Conservation (phyloP, 2,113 vertebrate species). For the Microcebus griseorufus region DNA sequence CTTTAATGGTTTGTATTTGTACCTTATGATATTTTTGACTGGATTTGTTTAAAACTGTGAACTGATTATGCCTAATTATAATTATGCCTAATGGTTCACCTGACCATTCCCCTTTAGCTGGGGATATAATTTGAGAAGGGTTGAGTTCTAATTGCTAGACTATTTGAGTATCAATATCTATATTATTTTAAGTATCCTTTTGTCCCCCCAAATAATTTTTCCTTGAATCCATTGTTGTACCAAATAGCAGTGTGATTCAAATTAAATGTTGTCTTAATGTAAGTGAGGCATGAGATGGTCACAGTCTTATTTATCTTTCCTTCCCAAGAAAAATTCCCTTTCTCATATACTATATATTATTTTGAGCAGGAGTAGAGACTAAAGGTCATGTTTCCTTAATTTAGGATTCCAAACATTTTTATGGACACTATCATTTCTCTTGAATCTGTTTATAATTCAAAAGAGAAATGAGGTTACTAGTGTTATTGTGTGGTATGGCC, state of each 20-base stretch:
- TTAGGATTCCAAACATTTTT: neutral
- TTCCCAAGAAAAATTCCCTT: neutral
- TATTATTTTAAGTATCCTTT: neutral
- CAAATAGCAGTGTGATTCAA: neutral
- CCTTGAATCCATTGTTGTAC: neutral
- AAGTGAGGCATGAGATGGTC: neutral
- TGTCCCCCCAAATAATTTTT: neutral
- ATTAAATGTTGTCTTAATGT: neutral
- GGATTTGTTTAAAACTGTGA: no score
- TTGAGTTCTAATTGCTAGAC: neutral
- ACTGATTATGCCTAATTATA: no score
- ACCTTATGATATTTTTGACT: no score
- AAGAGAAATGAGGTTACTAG: neutral
- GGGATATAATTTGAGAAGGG: neutral
- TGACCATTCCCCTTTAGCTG: no score
- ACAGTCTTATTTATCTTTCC: neutral
- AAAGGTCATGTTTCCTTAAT: neutral
- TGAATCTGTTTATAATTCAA: neutral
- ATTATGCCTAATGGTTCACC: no score
- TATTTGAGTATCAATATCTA: neutral
- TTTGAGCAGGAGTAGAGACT: neutral
- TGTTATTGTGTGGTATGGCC: neutral
- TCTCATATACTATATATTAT: neutral
- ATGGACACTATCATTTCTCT: neutral
- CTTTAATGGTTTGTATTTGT: no score